Base-by-base conservation (phyloP, 2,797 vertebrate species). In the Schizopygopsis pylzovi region DNA sequence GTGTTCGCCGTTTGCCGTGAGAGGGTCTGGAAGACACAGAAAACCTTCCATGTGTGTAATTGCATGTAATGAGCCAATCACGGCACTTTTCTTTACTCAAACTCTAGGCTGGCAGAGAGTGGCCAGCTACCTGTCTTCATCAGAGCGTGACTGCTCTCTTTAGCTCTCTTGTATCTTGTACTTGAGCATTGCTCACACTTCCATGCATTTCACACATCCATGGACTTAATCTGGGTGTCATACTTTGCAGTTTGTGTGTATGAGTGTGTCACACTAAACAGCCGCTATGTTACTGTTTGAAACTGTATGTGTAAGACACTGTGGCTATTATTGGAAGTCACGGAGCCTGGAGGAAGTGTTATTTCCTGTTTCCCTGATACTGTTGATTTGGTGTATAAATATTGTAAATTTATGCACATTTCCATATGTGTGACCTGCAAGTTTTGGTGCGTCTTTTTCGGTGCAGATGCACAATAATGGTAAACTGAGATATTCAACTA, bases 31-130 rank as follows among this genome's bases (percentile, higher is more conserved):
- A 85, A 82, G 86, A 87, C 72, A 81, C 82, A 10, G 6, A 85
- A 88, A 88, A 71, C 68, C 73, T n/a, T 84, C 37, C 63, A 86
- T 77, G 87, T 82, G 73, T 88, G 85, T 89, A 87, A 87, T 90
- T 90, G 78, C 45, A 71, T 82, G 52, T 87, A 88, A 86, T 87
- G 71, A 89, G 61, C 47, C 82, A 77, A 86, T 88, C 45, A 45
- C 6, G 0, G 6, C 7, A 7, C 37, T 54, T 61, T 81, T 82
- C 70, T 79, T 87, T 45, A 70, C 59, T 49, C 2, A 0, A 37
- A 33, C 76, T 85, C 49, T 8, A 52, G 68, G 65, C 52, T 43
- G 20, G 49, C 79, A 75, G 75, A 52, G 10, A 70, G 75, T 84
- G 75, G 76, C 65, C 83, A 85, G 83, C 65, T 85, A 85, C 45